Evolutionary conservation across 2,888 invertebrate species (phyloP).

Genomic region (Acrobasis suavella): DNA sequence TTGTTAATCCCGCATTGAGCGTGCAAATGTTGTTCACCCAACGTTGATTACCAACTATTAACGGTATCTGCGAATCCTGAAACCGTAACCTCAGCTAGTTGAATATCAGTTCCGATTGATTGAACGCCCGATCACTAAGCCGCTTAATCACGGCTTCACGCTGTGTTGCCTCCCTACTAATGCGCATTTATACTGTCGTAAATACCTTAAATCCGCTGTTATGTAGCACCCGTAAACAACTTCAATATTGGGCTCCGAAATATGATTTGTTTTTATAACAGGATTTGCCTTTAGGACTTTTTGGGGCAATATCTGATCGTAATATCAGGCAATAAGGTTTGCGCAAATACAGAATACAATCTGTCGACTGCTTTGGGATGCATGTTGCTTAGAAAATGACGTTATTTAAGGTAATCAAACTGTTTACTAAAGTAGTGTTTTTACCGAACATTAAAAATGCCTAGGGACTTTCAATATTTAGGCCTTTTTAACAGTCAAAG

Average conservation of each 20-base stretch:
- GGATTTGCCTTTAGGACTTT: background rate
- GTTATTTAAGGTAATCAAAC: no score
- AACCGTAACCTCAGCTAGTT: slow-evolving; percentile 43
- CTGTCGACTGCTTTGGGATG: no score
- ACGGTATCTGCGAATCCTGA: slow-evolving; percentile 50
- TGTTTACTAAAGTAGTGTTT: no score
- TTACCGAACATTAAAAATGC: no score
- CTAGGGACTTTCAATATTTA: no score
- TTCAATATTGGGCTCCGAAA: background rate
- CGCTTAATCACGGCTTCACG: slow-evolving; percentile 62
- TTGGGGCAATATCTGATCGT: background rate
- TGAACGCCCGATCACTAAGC: slow-evolving; percentile 55
- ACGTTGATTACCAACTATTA: slow-evolving; percentile 54
- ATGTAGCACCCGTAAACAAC: slow-evolving; percentile 8
- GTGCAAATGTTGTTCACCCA: slow-evolving; percentile 39
- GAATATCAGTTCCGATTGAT: slow-evolving; percentile 62
- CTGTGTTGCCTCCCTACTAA: slow-evolving; percentile 44
- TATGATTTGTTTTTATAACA: background rate
- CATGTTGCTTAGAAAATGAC: no score
- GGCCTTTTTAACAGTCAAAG: no score
- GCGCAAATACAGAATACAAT: no score
- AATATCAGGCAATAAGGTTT: no score
- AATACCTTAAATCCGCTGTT: slow-evolving; percentile 27
- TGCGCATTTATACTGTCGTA: slow-evolving; percentile 29
- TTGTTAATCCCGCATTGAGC: slow-evolving; percentile 25